phyloP scores from a whole-genome alignment of 2,797 vertebrate species.

The Molossus alvarezi region DNA sequence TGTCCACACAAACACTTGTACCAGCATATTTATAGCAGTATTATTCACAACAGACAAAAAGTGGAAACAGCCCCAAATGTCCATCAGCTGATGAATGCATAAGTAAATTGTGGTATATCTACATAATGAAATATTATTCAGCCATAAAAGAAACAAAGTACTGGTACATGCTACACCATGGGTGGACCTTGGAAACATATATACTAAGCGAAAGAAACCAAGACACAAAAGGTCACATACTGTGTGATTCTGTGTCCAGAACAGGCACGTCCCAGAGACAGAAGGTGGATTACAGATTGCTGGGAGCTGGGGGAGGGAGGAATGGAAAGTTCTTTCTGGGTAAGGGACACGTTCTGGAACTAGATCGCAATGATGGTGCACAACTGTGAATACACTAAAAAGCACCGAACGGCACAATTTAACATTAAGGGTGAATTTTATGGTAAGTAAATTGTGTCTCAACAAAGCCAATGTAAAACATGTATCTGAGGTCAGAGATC shows the following conservation, averaged over 20 bases:
- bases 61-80: background rate
- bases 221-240: background rate
- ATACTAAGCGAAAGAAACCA: background rate
- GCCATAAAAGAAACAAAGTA: background rate
- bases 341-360: background rate
- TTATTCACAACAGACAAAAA: background rate
- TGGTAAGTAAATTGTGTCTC: background rate
- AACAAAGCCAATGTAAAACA: background rate
- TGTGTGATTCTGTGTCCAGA: background rate
- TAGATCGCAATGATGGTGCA: background rate
- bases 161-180: background rate
- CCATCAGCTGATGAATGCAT: background rate
- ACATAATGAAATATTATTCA: background rate
- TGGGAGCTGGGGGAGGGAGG: background rate
- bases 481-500: background rate
- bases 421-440: background rate
- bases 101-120: background rate
- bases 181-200: background rate
- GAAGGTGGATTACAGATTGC: background rate
- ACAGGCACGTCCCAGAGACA: background rate
- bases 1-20: background rate
- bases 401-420: background rate
- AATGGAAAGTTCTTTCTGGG: background rate
- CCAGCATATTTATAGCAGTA: background rate
- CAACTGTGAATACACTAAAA: background rate